These are phyloP conservation scores for Fragum sueziense DNA, from an alignment of 2,888 invertebrate genomes.

Conservation along the genomic window DNA sequence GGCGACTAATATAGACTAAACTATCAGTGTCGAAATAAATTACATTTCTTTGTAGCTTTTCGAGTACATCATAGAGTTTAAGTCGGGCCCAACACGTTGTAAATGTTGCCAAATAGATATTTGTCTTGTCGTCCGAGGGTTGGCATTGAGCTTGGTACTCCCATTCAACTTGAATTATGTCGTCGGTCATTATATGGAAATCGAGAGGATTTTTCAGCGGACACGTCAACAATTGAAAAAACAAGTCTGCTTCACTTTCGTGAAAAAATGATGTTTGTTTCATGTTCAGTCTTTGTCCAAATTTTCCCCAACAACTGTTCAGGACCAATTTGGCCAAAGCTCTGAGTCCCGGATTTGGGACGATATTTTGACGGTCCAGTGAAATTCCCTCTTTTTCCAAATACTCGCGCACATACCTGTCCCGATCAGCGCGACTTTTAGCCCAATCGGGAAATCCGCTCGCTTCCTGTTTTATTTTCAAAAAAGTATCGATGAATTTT, in stretches of 20 bases:
- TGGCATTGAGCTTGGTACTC: slow-evolving; percentile 4
- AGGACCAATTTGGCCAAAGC: slow-evolving; percentile 24
- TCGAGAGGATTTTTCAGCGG: slow-evolving; percentile 3
- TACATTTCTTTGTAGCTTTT: slow-evolving; percentile 27
- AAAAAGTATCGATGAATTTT: slow-evolving; percentile 73
- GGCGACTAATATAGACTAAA: slow-evolving; percentile 70
- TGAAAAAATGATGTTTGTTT: slow-evolving; percentile 12
- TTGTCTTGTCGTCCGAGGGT: slow-evolving; percentile 35
- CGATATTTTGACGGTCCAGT: slow-evolving; percentile 11
- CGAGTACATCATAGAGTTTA: slow-evolving; percentile 44
- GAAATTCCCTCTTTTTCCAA: slow-evolving; percentile 4
- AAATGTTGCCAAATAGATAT: slow-evolving; percentile 38
- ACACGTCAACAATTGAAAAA: slow-evolving; percentile 13
- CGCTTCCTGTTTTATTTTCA: slow-evolving; percentile 68
- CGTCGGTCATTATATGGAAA: slow-evolving; percentile 25
- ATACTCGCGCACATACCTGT: slow-evolving; percentile 6
- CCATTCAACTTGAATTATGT: slow-evolving; percentile 29
- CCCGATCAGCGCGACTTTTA: background rate
- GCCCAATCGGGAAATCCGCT: slow-evolving; percentile 50
- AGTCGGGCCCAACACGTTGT: slow-evolving; percentile 50
- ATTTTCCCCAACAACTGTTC: slow-evolving; percentile 34
- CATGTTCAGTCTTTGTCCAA: slow-evolving; percentile 23
- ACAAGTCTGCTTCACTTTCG: slow-evolving; percentile 15
- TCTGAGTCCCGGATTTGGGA: slow-evolving; percentile 29
- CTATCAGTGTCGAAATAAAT: slow-evolving; percentile 77